Evolutionary conservation across 2,888 invertebrate species (phyloP).

Genomic region (Leucania comma): DNA sequence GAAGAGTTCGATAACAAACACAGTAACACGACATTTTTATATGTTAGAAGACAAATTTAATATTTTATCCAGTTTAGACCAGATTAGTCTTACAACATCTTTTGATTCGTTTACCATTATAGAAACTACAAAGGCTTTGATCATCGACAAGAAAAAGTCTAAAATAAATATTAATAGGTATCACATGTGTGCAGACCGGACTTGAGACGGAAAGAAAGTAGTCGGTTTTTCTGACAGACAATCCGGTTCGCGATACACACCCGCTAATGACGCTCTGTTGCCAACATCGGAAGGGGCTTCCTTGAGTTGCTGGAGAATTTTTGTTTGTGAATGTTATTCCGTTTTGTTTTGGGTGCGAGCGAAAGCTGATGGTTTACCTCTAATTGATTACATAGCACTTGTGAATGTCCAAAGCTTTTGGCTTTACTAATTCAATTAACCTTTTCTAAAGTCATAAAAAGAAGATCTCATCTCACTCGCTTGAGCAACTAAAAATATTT

Average conservation of each 20-base stretch:
- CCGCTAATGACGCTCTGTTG: conserved; percentile 36
- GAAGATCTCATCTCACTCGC: no score
- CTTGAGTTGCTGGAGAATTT: conserved; percentile 6
- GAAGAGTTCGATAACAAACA: no score
- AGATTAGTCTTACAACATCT: no score
- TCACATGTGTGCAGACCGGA: conserved; percentile 37
- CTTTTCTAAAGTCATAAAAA: background rate
- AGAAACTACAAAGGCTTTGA: background rate
- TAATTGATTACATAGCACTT: background rate
- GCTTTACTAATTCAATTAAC: background rate
- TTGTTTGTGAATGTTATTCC: conserved; percentile 10
- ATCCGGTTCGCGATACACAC: conserved; percentile 56
- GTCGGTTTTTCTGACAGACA: conserved; percentile 52
- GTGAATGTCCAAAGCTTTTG: background rate
- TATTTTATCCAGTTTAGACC: no score
- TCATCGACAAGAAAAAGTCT: conserved; percentile 35
- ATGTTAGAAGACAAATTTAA: no score
- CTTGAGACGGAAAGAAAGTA: conserved; percentile 61
- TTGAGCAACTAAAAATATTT: no score
- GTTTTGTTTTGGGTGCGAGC: conserved; percentile 3
- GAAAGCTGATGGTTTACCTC: background rate
- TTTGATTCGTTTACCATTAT: background rate
- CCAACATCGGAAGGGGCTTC: conserved; percentile 32
- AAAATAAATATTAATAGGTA: conserved; percentile 50
- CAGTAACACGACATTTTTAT: no score